Conservation (phyloP, 2,797 vertebrate species). For the Sternotherus odoratus region DNA sequence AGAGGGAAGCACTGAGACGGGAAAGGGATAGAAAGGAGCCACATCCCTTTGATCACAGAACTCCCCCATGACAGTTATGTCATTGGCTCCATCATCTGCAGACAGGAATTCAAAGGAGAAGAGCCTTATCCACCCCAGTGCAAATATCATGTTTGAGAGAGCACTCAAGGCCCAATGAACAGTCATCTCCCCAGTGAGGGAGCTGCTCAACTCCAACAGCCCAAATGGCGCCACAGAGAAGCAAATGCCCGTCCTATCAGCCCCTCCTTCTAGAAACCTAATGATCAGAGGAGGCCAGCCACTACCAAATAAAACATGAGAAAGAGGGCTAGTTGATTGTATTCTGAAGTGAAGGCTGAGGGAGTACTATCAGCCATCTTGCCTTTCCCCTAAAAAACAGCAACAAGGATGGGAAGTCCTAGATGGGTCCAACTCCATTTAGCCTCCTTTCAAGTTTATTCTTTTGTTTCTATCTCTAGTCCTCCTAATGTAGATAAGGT, state of each 20-base stretch:
- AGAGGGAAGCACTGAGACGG: background rate
- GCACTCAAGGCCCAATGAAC: background rate
- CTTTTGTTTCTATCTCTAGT: background rate
- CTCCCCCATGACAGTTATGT: background rate
- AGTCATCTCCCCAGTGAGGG: background rate
- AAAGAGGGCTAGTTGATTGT: background rate
- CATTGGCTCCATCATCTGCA: background rate
- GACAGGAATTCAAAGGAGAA: background rate
- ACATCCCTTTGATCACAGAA: background rate
- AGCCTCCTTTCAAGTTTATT: background rate
- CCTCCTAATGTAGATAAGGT: background rate
- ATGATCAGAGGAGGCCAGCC: background rate
- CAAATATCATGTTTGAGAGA: background rate
- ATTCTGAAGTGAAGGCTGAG: background rate
- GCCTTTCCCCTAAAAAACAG: background rate
- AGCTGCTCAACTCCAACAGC: background rate
- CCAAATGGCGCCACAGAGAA: background rate
- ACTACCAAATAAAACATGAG: background rate
- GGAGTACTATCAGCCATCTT: background rate
- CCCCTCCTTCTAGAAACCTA: background rate
- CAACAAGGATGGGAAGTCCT: background rate
- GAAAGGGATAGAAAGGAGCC: background rate
- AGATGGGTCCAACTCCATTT: background rate
- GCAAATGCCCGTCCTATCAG: background rate
- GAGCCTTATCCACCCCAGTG: background rate